Conservation (phyloP, 23 tunicate genomes). For the Halocynthia aurantium region DNA sequence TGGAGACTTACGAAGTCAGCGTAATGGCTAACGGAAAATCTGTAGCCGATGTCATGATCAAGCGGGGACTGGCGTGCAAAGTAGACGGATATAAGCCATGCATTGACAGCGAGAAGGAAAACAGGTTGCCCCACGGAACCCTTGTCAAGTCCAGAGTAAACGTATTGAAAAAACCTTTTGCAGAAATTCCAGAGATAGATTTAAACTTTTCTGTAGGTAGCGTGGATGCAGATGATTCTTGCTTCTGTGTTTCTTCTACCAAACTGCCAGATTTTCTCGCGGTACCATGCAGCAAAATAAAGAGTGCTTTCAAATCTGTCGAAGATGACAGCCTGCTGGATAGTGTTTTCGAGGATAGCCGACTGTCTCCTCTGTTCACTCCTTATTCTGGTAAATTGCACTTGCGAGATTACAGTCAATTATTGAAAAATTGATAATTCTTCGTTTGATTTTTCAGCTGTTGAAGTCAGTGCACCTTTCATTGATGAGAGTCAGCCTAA, state of each 20-base stretch:
- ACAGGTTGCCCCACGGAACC: conserved; percentile 1
- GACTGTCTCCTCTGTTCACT: no score
- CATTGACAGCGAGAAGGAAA: conserved; percentile 14
- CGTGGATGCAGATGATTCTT: no score
- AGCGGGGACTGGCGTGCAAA: background rate
- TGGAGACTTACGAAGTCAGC: background rate
- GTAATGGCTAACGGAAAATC: background rate
- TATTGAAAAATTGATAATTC: no score
- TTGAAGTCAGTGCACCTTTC: background rate
- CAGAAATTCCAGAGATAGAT: background rate
- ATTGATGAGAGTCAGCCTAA: background rate
- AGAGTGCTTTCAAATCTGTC: background rate
- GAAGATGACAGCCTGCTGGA: conserved; percentile 9
- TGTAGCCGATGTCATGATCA: conserved; percentile 5
- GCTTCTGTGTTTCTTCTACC: background rate
- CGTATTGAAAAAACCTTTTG: background rate
- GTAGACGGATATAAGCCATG: background rate
- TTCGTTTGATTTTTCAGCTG: no score
- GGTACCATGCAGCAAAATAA: conserved; percentile 14
- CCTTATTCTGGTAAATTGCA: no score
- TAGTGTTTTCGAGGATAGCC: conserved; percentile 10
- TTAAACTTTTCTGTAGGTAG: background rate
- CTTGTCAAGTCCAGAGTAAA: background rate
- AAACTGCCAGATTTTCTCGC: conserved; percentile 7
- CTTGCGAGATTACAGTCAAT: no score